A percentile compares a stretch with the other conserved stretches of the same genome.
Conservation (phyloP, 37 sponge, comb jelly and placozoan genomes). For the Oopsacas minuta region DNA sequence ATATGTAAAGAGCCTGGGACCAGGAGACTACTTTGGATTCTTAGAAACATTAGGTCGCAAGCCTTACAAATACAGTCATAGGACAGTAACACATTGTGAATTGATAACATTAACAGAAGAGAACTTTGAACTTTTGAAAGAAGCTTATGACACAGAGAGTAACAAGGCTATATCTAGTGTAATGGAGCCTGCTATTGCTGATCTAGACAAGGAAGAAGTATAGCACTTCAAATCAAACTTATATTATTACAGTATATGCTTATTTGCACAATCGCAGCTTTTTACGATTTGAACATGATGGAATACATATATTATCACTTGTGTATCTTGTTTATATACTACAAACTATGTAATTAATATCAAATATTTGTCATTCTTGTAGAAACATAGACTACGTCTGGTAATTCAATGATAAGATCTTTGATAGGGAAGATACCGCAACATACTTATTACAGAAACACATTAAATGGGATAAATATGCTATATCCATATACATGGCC, state of each 20-base stretch:
- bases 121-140: background rate
- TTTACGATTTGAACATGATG: no score
- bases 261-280: background rate
- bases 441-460: no score
- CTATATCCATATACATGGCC: no score
- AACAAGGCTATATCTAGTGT: background rate
- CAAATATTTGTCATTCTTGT: no score
- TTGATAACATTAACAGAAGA: background rate
- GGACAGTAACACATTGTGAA: background rate
- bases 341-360: no score
- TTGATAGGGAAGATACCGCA: no score
- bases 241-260: background rate
- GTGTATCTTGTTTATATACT: no score
- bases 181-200: background rate
- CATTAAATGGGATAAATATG: no score
- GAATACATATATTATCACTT: no score
- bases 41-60: background rate
- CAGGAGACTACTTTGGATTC: slow-evolving; percentile 8
- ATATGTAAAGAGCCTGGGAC: background rate
- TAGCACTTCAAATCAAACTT: no score
- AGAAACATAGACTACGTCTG: no score
- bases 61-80: background rate
- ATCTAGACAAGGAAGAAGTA: background rate
- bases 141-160: slow-evolving; percentile 7
- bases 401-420: no score